Base-by-base conservation (phyloP, 2,797 vertebrate species). In the Aplochiton taeniatus region DNA sequence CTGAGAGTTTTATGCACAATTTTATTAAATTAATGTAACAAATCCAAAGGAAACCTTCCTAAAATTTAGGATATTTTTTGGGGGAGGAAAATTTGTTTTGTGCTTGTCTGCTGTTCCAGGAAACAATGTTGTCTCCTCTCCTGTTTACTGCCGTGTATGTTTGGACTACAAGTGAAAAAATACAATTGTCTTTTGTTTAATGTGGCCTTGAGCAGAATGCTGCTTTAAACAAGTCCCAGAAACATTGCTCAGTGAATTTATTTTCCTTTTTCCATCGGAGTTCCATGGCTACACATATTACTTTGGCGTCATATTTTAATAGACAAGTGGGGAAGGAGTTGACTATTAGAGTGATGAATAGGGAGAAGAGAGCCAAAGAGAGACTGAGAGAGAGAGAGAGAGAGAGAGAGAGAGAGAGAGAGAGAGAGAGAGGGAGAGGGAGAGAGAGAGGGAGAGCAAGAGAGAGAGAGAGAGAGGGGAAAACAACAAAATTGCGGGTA, bases 281-380 rank as follows among this genome's bases (percentile, higher is more conserved):
- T 18, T 47, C 50, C 42, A 14, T 31, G 31, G 6, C 50, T 51
- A 56, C 63, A 60, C 72, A 20, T 65, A 63, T 70, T 77, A 61
- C 63, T 58, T 11, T 65, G 65, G 63, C 70, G 14, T 18, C 47
- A 55, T 49, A 54, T 54, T 69, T 69, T 60, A 63, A 68, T 58
- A 69, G 63, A 72, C n/a, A 18, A 11, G 51, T 58, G 57, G 62
- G 60, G 71, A 76, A 71, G 67, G 45, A 61, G 54, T 50, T 68
- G 47, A 66, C 50, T 18, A 69, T 49, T 51, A 66, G 56, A 11
- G 53, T n/a, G 59, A 53, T 41, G 55, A 14, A 52, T 46, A 58
- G 54, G 43, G 11, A 17, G 49, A 48, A 49, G 19, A 49, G 42
- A 50, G 31, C 16, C 41, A 61, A 14, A 16, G 43, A 46, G 44